These are phyloP conservation scores for Dromius quadrimaculatus DNA, from an alignment of 2,888 invertebrate genomes.

Conservation along the genomic window DNA sequence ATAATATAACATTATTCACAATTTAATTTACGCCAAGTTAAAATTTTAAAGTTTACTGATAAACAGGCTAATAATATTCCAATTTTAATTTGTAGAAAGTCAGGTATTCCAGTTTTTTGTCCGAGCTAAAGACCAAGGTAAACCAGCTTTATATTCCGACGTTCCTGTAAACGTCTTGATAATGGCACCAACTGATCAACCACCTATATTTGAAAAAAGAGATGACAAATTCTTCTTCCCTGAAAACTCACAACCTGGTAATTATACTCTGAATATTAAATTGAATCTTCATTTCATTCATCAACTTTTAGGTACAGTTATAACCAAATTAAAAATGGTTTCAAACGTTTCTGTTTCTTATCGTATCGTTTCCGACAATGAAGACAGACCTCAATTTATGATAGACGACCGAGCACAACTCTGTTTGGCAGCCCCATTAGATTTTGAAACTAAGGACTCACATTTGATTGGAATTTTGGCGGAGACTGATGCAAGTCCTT, in stretches of 20 bases:
- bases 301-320: conserved; percentile 70
- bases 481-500: conserved; percentile 79
- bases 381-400: conserved; percentile 75
- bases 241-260: conserved; percentile 79
- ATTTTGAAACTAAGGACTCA: conserved; percentile 78
- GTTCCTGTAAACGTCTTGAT: conserved; percentile 86
- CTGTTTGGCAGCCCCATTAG: conserved; percentile 79
- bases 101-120: conserved; percentile 90
- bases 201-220: conserved; percentile 81
- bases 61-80: too few relatives aligned
- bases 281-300: conserved; percentile 8
- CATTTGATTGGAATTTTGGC: conserved; percentile 80
- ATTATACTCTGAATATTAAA: conserved; percentile 19
- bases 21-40: too few relatives aligned
- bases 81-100: conserved; percentile 71
- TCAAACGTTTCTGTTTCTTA: conserved; percentile 74
- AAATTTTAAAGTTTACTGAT: too few relatives aligned
- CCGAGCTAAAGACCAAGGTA: conserved; percentile 86
- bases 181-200: conserved; percentile 75
- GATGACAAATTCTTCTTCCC: conserved; percentile 84
- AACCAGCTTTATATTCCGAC: conserved; percentile 80
- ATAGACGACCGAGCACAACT: conserved; percentile 81
- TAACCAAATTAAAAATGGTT: conserved; percentile 77
- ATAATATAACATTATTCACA: too few relatives aligned
- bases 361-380: conserved; percentile 73